Evolutionary conservation across 2,888 invertebrate genomes (phyloP).

Genomic region (Torymus auratus): DNA sequence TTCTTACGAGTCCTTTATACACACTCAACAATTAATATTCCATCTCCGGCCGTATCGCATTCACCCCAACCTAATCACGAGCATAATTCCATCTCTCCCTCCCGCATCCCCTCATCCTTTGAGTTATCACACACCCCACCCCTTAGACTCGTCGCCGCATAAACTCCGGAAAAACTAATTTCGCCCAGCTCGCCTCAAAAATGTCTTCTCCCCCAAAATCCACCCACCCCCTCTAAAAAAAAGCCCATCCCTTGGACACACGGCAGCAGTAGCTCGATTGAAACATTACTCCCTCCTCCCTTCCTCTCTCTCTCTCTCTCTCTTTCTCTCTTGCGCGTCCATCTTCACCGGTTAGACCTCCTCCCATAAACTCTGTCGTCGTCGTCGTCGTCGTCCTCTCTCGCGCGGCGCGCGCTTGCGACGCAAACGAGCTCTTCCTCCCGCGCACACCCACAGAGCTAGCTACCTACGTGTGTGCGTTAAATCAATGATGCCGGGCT

Average conservation of each 20-base stretch:
- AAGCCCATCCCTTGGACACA: not conserved
- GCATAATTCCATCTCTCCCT: too few species aligned
- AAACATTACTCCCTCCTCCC: slow-evolving; percentile 48
- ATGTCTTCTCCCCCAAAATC: not conserved
- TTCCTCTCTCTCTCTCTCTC: slow-evolving; percentile 9
- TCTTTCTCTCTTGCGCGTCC: slow-evolving; percentile 29
- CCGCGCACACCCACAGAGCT: too few species aligned
- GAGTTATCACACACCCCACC: too few species aligned
- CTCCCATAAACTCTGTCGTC: not conserved
- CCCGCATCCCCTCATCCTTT: too few species aligned
- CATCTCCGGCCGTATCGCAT: too few species aligned
- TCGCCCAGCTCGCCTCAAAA: not conserved
- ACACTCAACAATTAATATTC: too few species aligned
- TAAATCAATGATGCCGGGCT: slow-evolving; percentile 76
- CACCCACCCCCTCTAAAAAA: not conserved
- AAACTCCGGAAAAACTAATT: not conserved
- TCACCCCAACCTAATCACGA: too few species aligned
- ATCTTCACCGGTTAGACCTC: slow-evolving; percentile 42
- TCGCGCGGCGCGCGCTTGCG: not conserved
- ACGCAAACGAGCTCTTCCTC: not conserved
- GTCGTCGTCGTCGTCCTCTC: not conserved
- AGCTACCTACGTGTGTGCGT: slow-evolving; percentile 62
- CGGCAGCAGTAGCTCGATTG: slow-evolving; percentile 40
- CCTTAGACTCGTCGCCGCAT: too few species aligned
- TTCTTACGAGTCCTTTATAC: too few species aligned